phyloP scores from a whole-genome alignment of 2,113 vertebrate genomes.

The Amphiprion ocellaris region DNA sequence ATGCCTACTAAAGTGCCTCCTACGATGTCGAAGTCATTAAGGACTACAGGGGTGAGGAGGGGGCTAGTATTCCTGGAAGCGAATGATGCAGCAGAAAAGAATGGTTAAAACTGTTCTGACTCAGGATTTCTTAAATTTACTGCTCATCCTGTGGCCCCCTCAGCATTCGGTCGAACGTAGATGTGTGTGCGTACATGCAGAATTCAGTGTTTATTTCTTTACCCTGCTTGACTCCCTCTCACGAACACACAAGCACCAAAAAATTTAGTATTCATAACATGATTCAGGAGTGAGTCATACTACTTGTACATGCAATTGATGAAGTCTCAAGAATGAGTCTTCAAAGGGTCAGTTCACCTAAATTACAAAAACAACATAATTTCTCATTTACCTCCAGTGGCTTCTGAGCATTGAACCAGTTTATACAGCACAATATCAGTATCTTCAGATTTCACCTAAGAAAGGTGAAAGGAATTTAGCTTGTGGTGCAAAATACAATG shows the following conservation, averaged over 20 bases:
- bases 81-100: constrained; percentile 76
- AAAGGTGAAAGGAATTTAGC: neutral
- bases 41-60: constrained; percentile 30
- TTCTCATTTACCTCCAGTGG: neutral
- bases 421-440: neutral
- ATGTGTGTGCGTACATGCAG: neutral
- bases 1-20: constrained; percentile 33
- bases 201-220: constrained; percentile 38
- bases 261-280: neutral
- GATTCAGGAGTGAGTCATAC: constrained; percentile 47
- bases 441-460: neutral
- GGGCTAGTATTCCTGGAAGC: constrained; percentile 76
- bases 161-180: neutral
- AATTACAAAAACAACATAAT: neutral
- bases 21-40: constrained; percentile 44
- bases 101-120: constrained; percentile 68
- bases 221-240: constrained; percentile 6
- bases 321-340: neutral
- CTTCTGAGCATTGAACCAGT: neutral
- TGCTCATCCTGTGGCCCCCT: constrained; percentile 37
- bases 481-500: neutral
- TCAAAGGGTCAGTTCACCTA: neutral
- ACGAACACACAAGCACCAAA: neutral
- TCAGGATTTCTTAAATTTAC: constrained; percentile 63
- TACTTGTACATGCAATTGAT: neutral